Conservation (phyloP, 2,113 vertebrate genomes). For the Tautogolabrus adspersus region DNA sequence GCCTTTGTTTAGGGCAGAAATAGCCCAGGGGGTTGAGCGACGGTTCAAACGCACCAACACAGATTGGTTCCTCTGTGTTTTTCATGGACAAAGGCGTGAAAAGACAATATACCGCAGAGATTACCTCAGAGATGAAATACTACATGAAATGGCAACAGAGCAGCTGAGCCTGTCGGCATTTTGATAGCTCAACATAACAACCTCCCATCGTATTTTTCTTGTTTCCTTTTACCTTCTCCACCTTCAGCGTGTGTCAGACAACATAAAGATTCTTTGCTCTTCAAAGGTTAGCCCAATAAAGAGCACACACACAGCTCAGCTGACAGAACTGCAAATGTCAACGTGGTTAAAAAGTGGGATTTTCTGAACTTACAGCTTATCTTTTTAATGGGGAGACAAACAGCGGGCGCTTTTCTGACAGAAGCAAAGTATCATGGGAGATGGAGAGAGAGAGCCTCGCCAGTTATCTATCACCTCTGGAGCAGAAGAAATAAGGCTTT, state of each 20-base stretch:
- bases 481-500: constrained; percentile 5
- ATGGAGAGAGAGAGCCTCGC: constrained; percentile 10
- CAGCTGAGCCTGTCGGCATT: constrained; percentile 50
- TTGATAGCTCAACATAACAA: constrained; percentile 54
- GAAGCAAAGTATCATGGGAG: constrained; percentile 20
- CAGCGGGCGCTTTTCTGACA: not conserved
- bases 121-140: constrained; percentile 64
- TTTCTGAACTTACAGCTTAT: constrained; percentile 31
- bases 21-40: constrained; percentile 44
- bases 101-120: constrained; percentile 45
- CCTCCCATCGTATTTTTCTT: constrained; percentile 38
- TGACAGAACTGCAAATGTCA: constrained; percentile 65
- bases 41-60: constrained; percentile 58
- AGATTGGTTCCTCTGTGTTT: constrained; percentile 51
- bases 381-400: constrained; percentile 29
- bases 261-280: constrained; percentile 49
- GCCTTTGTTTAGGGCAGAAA: constrained; percentile 46
- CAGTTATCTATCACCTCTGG: constrained; percentile 53
- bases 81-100: constrained; percentile 30
- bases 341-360: constrained; percentile 45
- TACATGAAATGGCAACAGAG: constrained; percentile 62
- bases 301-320: constrained; percentile 38
- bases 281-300: constrained; percentile 75
- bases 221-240: constrained; percentile 37
- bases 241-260: constrained; percentile 61